Conservation (phyloP, 2,113 vertebrate species). For the Xenopus borealis region DNA sequence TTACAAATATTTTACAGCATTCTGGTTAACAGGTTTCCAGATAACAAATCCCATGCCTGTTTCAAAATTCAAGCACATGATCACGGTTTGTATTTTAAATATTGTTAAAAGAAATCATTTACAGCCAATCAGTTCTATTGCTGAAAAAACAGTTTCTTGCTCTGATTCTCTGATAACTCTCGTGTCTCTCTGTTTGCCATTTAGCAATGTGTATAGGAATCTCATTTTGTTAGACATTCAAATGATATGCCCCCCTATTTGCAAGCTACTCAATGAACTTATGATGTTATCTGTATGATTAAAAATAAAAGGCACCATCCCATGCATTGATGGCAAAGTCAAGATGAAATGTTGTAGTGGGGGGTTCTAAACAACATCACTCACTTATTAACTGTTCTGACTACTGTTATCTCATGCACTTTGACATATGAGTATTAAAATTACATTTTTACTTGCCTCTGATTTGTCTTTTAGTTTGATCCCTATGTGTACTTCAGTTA, state of each 20-base stretch:
- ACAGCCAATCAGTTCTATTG: too few species aligned
- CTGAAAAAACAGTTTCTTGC: too few species aligned
- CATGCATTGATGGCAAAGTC: constrained; percentile 1
- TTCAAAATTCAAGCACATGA: too few species aligned
- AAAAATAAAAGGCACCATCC: neutral
- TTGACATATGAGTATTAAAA: constrained; percentile 44
- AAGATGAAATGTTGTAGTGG: constrained; percentile 64
- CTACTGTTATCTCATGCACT: constrained; percentile 28
- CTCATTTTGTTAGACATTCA: too few species aligned
- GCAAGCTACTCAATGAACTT: neutral
- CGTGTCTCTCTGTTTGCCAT: too few species aligned
- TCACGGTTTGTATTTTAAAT: too few species aligned
- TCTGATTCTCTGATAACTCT: too few species aligned
- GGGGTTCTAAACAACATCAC: constrained; percentile 69
- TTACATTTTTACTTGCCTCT: constrained; percentile 29
- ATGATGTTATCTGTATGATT: neutral
- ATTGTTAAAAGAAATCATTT: too few species aligned
- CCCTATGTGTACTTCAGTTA: neutral
- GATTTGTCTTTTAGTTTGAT: constrained; percentile 14
- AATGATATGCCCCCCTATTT: neutral
- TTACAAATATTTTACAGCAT: too few species aligned
- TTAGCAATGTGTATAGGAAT: too few species aligned
- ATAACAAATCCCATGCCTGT: too few species aligned
- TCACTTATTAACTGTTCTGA: constrained; percentile 61
- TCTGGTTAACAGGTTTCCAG: too few species aligned